phyloP scores from a whole-genome alignment of 1,140 invertebrate species.

The Drosophila kikkawai region DNA sequence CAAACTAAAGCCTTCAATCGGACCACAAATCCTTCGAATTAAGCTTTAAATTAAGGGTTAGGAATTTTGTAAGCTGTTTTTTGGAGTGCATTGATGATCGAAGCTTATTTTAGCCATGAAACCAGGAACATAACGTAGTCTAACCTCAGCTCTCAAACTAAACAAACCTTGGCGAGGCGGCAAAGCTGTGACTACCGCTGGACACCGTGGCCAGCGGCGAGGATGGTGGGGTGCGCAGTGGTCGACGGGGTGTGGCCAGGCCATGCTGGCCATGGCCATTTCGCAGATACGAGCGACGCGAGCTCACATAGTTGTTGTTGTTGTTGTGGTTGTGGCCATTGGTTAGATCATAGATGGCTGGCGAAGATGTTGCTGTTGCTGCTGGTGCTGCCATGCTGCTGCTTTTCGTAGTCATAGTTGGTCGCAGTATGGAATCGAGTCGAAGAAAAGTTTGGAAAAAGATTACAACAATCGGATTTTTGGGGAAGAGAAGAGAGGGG shows the following conservation, averaged over 20 bases:
- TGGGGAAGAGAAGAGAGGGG: neutral
- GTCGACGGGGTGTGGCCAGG: slow-evolving; percentile 73
- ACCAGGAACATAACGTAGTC: slow-evolving; percentile 13
- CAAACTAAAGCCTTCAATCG: neutral
- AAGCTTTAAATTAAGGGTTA: slow-evolving; percentile 5
- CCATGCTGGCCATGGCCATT: slow-evolving; percentile 62
- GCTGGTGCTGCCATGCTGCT: slow-evolving; percentile 37
- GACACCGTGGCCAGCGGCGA: slow-evolving; percentile 80
- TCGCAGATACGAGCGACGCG: slow-evolving; percentile 57
- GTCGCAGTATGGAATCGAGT: slow-evolving; percentile 71
- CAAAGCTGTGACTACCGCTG: slow-evolving; percentile 69
- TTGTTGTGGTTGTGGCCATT: slow-evolving; percentile 39
- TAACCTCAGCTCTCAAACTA: slow-evolving; percentile 9
- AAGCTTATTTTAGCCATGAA: slow-evolving; percentile 18
- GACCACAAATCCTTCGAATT: slow-evolving; percentile 1
- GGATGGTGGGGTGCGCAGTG: slow-evolving; percentile 78
- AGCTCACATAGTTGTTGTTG: slow-evolving; percentile 67
- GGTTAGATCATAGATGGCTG: slow-evolving; percentile 52
- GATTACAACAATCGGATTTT: slow-evolving; percentile 69
- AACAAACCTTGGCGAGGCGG: slow-evolving; percentile 83
- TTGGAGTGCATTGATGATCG: slow-evolving; percentile 6
- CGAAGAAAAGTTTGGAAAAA: slow-evolving; percentile 76
- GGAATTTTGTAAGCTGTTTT: slow-evolving; percentile 17
- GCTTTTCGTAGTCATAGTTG: slow-evolving; percentile 40
- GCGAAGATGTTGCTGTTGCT: slow-evolving; percentile 36